phyloP scores from a whole-genome alignment of 2,888 invertebrate genomes.

The Ophioninae sp. region DNA sequence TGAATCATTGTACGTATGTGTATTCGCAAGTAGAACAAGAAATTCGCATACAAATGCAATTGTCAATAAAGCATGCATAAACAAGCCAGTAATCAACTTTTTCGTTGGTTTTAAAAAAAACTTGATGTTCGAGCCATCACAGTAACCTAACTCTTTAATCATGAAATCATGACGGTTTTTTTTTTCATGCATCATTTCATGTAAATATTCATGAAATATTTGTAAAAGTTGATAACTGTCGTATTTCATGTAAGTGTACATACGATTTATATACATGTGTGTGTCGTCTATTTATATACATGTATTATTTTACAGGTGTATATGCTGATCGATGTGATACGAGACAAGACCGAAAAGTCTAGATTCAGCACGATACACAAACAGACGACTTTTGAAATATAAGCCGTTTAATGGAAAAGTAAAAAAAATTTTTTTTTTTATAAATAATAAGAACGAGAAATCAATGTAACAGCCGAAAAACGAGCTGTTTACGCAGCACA shows the following conservation, averaged over 20 bases:
- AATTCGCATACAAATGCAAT: constrained; percentile 59
- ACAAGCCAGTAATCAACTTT: constrained; percentile 49
- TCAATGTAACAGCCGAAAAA: constrained; percentile 63
- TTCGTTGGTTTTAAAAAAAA: no score
- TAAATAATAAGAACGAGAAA: constrained; percentile 46
- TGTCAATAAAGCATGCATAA: constrained; percentile 63
- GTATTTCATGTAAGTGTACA: constrained; percentile 10
- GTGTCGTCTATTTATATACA: constrained; percentile 17
- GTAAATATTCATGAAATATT: neutral
- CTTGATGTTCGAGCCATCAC: no score
- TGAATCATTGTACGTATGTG: constrained; percentile 21
- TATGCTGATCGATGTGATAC: constrained; percentile 45
- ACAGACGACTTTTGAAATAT: constrained; percentile 56
- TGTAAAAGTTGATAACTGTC: constrained; percentile 49
- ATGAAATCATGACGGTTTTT: neutral
- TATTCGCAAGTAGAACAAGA: constrained; percentile 30
- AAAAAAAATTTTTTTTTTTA: no score
- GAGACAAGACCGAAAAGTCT: constrained; percentile 56
- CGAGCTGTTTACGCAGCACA: constrained; percentile 58
- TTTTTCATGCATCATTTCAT: neutral
- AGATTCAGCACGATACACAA: constrained; percentile 61
- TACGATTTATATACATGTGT: constrained; percentile 25
- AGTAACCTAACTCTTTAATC: neutral
- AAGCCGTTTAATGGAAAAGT: constrained; percentile 54
- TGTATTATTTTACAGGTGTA: constrained; percentile 26